Evolutionary conservation across 2,888 invertebrate genomes (phyloP), one percentile per base, ranked within the genome.

Genomic region (Coecobrya sp.): DNA sequence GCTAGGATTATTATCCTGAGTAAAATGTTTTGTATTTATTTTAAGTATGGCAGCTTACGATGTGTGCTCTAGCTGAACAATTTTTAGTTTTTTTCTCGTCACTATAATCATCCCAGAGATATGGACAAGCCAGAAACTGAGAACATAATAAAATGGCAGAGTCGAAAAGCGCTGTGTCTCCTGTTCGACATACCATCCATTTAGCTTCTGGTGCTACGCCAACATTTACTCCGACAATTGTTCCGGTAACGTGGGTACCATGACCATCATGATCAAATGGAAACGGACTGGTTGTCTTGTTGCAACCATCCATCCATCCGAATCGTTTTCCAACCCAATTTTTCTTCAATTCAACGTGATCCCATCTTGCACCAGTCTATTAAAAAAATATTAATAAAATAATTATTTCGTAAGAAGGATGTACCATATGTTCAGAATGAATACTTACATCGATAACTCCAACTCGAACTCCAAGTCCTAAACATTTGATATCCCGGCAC

Each of bases 391-490:
- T 19, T 1, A 52, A 52, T 11, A 3, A 52, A 65, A 70, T 5
- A 65, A n/a, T n/a, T n/a, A n/a, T n/a, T n/a, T n/a, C n/a, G n/a
- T n/a, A n/a, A n/a, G n/a, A n/a, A n/a, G n/a, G n/a, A n/a, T n/a
- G n/a, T n/a, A n/a, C n/a, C n/a, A n/a, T n/a, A n/a, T n/a, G n/a
- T n/a, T n/a, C n/a, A n/a, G n/a, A 7, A 1, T 22, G 1, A 36
- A 3, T 1, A 70, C 70, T 70, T 70, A 70, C 70, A n/a, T 70
- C 70, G 1, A 70, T 70, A 10, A 70, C 10, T 0, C 70, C 70
- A 16, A 70, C 70, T 4, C 1, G 3, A 3, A 70, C 36, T 0
- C 36, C 36, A n/a, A 2, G 13, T n/a, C 70, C 70, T 0, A 36
- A n/a, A n/a, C 36, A 36, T 13, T 7, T 30, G 1, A 70, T 70